These are phyloP conservation scores for Pipa parva DNA, from an alignment of 2,113 vertebrate genomes.

Conservation along the genomic window DNA sequence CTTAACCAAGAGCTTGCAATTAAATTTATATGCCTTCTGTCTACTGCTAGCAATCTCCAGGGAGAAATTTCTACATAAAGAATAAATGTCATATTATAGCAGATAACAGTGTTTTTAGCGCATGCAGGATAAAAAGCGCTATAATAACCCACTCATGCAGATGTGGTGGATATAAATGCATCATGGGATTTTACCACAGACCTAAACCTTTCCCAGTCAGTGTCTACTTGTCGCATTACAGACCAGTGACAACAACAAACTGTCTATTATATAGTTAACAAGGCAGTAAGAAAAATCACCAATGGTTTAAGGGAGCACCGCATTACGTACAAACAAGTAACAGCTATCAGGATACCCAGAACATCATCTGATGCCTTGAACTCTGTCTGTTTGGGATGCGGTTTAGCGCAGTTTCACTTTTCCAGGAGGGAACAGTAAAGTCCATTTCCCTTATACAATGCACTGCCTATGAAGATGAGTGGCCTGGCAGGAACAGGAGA, in stretches of 20 bases:
- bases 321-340: conserved; percentile 30
- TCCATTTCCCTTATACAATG: neutral
- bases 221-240: conserved; percentile 31
- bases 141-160: no score
- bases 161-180: neutral
- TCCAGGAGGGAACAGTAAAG: neutral
- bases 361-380: conserved; percentile 32
- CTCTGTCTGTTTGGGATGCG: conserved; percentile 24
- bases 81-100: no score
- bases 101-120: no score
- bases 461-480: conserved; percentile 10
- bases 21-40: no score
- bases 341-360: conserved; percentile 16
- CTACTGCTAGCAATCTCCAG: no score
- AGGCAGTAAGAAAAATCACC: conserved; percentile 13
- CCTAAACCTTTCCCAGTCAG: no score
- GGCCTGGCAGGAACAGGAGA: conserved; percentile 31
- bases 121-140: no score
- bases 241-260: conserved; percentile 31
- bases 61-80: no score
- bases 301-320: conserved; percentile 7
- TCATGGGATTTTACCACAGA: neutral
- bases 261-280: conserved; percentile 22
- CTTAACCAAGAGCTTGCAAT: no score
- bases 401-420: conserved; percentile 30